Evolutionary conservation across 2,797 vertebrate species (phyloP).

Genomic region (Pogoniulus pusillus): DNA sequence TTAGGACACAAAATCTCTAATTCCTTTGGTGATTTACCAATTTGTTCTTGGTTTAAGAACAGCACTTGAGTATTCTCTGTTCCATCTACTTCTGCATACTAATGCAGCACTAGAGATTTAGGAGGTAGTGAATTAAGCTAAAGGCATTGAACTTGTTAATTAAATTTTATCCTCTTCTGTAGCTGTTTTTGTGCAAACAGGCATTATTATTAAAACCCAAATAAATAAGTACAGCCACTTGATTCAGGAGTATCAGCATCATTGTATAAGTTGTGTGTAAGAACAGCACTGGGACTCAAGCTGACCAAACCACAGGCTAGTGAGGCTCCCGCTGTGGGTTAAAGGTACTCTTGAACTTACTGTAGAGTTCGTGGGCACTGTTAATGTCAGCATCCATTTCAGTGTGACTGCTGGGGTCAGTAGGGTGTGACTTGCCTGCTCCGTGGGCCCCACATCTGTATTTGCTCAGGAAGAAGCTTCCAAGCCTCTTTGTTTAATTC

Average conservation of each 20-base stretch:
- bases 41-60: not conserved
- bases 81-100: not conserved
- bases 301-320: not conserved
- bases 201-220: not conserved
- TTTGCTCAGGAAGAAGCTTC: not conserved
- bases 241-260: not conserved
- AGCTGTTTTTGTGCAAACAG: not conserved
- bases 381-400: not conserved
- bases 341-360: conserved; percentile 12
- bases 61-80: not conserved
- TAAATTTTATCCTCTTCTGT: not conserved
- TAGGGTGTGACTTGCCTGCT: not conserved
- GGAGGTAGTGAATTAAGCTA: not conserved
- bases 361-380: not conserved
- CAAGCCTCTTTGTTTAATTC: not conserved
- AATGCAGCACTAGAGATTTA: not conserved
- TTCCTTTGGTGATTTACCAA: not conserved
- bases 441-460: not conserved
- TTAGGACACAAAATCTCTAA: not conserved
- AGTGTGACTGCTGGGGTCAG: not conserved
- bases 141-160: not conserved
- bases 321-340: not conserved
- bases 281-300: not conserved
- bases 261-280: not conserved
- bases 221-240: not conserved